Conservation (phyloP, 1,140 invertebrate genomes). For the Protaetia brevitarsis region DNA sequence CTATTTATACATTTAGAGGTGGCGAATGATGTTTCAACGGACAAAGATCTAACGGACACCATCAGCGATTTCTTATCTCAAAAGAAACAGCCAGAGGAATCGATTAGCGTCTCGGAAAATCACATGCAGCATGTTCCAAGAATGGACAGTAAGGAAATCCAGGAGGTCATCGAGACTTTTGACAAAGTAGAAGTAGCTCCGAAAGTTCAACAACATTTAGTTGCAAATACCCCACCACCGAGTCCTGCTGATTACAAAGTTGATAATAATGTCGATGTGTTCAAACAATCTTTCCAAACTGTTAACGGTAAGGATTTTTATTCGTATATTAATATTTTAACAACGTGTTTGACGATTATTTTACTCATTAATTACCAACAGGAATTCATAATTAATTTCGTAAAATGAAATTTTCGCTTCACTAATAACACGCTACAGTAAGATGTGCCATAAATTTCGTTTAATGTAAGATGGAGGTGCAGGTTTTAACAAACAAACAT, state of each 20-base stretch:
- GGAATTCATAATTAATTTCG: too few species aligned
- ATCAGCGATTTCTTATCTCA: conserved; percentile 41
- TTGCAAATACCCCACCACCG: conserved; percentile 42
- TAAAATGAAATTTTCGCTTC: too few species aligned
- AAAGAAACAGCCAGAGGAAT: conserved; percentile 37
- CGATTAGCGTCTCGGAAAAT: not conserved
- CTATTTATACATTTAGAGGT: conserved; percentile 12
- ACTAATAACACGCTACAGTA: not conserved
- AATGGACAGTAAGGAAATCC: conserved; percentile 40
- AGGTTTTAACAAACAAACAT: not conserved
- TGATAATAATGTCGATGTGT: conserved; percentile 13
- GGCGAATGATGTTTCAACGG: conserved; percentile 31
- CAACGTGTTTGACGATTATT: conserved; percentile 2
- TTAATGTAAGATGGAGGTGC: too few species aligned
- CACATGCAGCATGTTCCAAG: conserved; percentile 23
- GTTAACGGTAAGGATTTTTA: conserved; percentile 12
- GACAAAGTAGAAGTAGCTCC: conserved; percentile 38
- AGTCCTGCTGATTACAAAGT: conserved; percentile 42
- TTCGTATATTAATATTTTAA: not conserved
- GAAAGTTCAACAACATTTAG: conserved; percentile 28
- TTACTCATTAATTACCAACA: too few species aligned
- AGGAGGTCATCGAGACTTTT: conserved; percentile 43
- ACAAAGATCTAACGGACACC: conserved; percentile 43
- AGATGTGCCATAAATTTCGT: not conserved
- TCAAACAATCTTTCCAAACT: not conserved